Evolutionary conservation across 2,888 invertebrate species (phyloP).

Genomic region (Ametastegia equiseti): DNA sequence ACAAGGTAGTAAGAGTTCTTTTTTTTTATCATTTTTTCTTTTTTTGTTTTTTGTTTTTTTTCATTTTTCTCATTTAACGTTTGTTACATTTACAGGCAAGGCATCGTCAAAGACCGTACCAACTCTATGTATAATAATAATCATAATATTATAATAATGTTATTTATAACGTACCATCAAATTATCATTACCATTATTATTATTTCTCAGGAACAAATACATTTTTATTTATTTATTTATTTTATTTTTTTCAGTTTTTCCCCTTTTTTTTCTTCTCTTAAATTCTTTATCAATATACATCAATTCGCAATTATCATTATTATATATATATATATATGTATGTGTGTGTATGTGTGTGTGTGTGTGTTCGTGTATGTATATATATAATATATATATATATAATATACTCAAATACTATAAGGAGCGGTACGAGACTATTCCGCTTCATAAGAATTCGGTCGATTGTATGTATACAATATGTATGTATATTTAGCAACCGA

Average conservation of each 20-base stretch:
- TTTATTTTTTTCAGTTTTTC: slow-evolving; percentile 64
- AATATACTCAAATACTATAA: slow-evolving; percentile 41
- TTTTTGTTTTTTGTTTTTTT: slow-evolving; percentile 61
- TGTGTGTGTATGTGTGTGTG: too few species aligned
- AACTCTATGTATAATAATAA: slow-evolving; percentile 69
- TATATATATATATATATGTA: too few species aligned
- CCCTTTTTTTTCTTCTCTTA: slow-evolving; percentile 66
- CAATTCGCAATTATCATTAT: slow-evolving; percentile 70
- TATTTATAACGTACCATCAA: slow-evolving; percentile 74
- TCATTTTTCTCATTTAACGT: slow-evolving; percentile 60
- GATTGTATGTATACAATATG: not conserved
- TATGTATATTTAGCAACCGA: not conserved
- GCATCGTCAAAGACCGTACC: slow-evolving; percentile 75
- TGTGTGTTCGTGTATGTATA: too few species aligned
- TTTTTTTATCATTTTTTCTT: slow-evolving; percentile 62
- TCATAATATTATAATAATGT: slow-evolving; percentile 69
- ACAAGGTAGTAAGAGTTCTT: slow-evolving; percentile 74
- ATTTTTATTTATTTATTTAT: slow-evolving; percentile 53
- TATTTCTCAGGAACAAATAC: slow-evolving; percentile 47
- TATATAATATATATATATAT: too few species aligned
- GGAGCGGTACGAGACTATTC: slow-evolving; percentile 37
- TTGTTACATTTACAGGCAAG: slow-evolving; percentile 75
- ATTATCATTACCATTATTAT: slow-evolving; percentile 67
- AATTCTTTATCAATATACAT: slow-evolving; percentile 71
- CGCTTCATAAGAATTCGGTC: not conserved